phyloP scores from a whole-genome alignment of 2,797 vertebrate genomes.

The Pempheris klunzingeri region DNA sequence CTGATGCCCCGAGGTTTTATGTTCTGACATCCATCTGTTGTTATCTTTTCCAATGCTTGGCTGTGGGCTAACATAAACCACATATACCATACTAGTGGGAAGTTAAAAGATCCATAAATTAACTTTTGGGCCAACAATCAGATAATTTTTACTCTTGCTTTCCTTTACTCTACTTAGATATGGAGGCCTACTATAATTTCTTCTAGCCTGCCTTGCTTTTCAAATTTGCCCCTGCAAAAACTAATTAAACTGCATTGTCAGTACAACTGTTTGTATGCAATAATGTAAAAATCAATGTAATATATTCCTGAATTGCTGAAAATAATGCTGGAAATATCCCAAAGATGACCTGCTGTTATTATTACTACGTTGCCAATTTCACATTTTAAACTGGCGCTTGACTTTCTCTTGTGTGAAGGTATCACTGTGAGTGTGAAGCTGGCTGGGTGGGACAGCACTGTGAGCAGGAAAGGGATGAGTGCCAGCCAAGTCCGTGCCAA shows the following conservation, averaged over 20 bases:
- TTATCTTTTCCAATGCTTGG: neutral
- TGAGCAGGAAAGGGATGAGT: slow-evolving; percentile 91
- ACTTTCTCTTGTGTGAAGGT: slow-evolving; percentile 80
- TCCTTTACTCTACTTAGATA: neutral
- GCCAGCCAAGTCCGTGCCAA: slow-evolving; percentile 91
- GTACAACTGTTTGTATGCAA: neutral
- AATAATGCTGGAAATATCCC: neutral
- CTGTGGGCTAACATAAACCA: neutral
- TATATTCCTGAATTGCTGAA: slow-evolving; percentile 9
- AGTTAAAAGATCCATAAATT: neutral
- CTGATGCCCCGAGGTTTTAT: neutral
- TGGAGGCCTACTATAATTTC: neutral
- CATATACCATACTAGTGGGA: neutral
- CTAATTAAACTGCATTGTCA: neutral
- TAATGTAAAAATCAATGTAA: neutral
- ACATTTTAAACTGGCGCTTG: neutral
- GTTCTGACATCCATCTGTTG: neutral
- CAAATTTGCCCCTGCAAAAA: neutral
- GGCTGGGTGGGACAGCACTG: slow-evolving; percentile 92
- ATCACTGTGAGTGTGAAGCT: slow-evolving; percentile 89
- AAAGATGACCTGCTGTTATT: neutral
- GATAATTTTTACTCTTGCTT: neutral
- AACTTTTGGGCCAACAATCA: neutral
- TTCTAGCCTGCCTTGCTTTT: neutral
- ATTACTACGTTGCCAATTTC: neutral